Percentiles rank a stretch among this genome's conserved stretches.
These are phyloP conservation scores for Drosophila multiciliata DNA, from an alignment of 2,888 invertebrate genomes.

Conservation along the genomic window DNA sequence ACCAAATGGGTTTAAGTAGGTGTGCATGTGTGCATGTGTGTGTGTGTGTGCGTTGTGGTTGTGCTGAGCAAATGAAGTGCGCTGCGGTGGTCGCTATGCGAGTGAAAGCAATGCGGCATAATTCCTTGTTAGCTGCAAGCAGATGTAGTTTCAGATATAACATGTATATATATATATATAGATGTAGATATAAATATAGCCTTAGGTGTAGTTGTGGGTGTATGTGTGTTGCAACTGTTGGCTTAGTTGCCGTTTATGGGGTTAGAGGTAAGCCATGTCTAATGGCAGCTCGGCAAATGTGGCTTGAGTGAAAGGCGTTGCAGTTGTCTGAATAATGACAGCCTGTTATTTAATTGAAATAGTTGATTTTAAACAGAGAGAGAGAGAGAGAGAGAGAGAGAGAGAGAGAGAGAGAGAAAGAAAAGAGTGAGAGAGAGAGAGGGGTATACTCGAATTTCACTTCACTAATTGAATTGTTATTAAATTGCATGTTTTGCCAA, in stretches of 20 bases:
- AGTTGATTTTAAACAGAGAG: constrained; percentile 18
- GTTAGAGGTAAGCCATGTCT: constrained; percentile 25
- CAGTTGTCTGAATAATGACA: constrained; percentile 35
- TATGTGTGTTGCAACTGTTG: background rate
- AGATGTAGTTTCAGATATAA: constrained; percentile 27
- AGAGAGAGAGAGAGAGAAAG: background rate
- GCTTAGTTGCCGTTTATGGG: constrained; percentile 33
- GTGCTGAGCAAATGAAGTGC: constrained; percentile 60
- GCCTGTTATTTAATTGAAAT: constrained; percentile 24
- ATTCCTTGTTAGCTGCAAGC: constrained; percentile 54
- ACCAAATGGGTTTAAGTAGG: background rate
- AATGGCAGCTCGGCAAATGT: constrained; percentile 20
- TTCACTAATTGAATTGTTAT: background rate
- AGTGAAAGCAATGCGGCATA: constrained; percentile 52
- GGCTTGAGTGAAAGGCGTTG: constrained; percentile 22
- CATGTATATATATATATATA: background rate
- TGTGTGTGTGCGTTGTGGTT: constrained; percentile 15
- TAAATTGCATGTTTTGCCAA: background rate
- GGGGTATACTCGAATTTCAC: background rate
- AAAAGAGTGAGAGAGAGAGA: background rate
- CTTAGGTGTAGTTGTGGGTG: background rate
- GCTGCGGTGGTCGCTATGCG: constrained; percentile 36
- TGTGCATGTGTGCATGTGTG: constrained; percentile 23
- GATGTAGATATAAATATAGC: background rate
- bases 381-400: background rate